A percentile compares a stretch with the other conserved stretches of the same genome.
Evolutionary conservation across 2,113 vertebrate genomes (phyloP).

Genomic region (Podarcis cretensis): DNA sequence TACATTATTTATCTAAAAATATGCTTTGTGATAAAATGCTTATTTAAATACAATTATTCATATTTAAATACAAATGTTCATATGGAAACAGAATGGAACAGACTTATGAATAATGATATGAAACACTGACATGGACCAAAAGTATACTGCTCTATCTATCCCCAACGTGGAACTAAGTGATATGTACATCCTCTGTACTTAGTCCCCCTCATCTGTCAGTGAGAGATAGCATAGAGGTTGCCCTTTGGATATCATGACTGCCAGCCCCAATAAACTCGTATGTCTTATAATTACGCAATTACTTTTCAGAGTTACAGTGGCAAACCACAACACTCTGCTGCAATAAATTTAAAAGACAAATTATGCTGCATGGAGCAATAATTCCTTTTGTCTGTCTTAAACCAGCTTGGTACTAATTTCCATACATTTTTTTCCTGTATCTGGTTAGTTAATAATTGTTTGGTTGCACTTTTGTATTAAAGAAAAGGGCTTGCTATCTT

Average conservation of each 20-base stretch:
- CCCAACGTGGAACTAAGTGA: not conserved
- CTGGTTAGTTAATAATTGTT: not conserved
- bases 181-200: not conserved
- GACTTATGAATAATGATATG: too few species aligned
- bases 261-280: not conserved
- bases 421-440: not conserved
- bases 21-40: not conserved
- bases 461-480: not conserved
- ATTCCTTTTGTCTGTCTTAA: slow-evolving; percentile 1
- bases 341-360: not conserved
- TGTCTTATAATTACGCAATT: not conserved
- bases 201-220: not conserved
- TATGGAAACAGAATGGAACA: too few species aligned
- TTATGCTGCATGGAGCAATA: not conserved
- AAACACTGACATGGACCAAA: too few species aligned
- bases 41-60: not conserved
- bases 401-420: not conserved
- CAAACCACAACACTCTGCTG: not conserved
- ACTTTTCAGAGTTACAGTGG: not conserved
- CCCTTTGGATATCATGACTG: not conserved
- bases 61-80: not conserved
- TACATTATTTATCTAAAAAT: not conserved
- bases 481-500: not conserved
- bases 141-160: too few species aligned
- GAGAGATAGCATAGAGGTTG: not conserved